Base-by-base conservation (phyloP, 2,113 vertebrate species). In the Montifringilla adamsi region DNA sequence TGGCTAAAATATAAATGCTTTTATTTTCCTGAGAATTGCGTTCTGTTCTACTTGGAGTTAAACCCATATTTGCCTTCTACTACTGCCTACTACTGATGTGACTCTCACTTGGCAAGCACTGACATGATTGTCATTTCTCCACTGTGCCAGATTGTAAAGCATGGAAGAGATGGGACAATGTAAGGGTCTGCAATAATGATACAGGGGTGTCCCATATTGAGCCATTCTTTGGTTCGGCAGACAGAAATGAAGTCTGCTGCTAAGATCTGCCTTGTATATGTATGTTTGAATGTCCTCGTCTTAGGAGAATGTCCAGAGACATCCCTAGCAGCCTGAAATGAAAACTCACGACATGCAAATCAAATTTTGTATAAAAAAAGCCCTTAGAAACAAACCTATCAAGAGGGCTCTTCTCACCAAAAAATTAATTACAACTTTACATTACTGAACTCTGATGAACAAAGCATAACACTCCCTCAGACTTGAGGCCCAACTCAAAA, bases 261-360 rank as follows among this genome's bases (percentile, higher is more conserved):
- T 87, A 73, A 82, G 52, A 43, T 82, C 52, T 79, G 46, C 87
- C 23, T 91, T 33, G 1, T 60, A 72, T 21, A 63, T 15, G 27
- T 76, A 50, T 66, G 16, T 81, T 87, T 84, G 60, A 89, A 87
- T 60, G 56, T 81, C 56, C 24, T 86, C 2, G 7, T 69, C 72
- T 81, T 72, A 78, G 47, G 22, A 89, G 68, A 87, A 76, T 60
- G 58, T 79, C 85, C 37, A 53, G 49, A 90, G 75, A 86, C 60
- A 84, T 44, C 80, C 46, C 26, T 43, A 97, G 88, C 94, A 97
- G 90, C 92, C 80, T 93, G 62, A 89, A 91, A 92, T 60, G 37
- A 76, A 89, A 94, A 89, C 37, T 87, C 76, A 84, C 50, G 75
- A 81, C 75, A 95, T 67, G 93, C 84, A 97, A 96, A 89, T 37